Conservation (phyloP, 53 echinoderm and acorn worm genomes). For the Henricia sp. region DNA sequence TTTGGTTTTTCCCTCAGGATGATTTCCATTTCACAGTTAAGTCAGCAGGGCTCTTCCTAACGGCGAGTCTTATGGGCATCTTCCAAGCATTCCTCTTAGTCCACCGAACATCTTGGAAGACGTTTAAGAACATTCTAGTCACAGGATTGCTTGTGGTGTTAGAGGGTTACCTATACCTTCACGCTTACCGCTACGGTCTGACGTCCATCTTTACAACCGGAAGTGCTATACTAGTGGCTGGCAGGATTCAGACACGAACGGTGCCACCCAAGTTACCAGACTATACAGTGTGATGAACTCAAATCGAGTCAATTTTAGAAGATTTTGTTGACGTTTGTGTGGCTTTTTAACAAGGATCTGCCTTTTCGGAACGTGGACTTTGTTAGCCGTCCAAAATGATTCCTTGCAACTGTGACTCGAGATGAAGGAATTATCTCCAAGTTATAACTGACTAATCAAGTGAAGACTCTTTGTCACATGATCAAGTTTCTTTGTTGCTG, state of each 20-base stretch:
- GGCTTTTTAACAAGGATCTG: too few species aligned
- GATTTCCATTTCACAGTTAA: constrained; percentile 37
- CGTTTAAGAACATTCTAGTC: constrained; percentile 52
- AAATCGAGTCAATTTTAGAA: too few species aligned
- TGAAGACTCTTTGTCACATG: too few species aligned
- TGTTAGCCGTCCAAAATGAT: too few species aligned
- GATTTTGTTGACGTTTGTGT: too few species aligned
- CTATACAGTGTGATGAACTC: constrained; percentile 70
- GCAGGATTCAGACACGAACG: constrained; percentile 60
- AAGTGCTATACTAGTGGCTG: constrained; percentile 47
- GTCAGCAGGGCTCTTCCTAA: constrained; percentile 53
- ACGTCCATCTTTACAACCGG: constrained; percentile 63
- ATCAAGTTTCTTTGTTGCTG: too few species aligned
- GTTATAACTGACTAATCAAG: too few species aligned
- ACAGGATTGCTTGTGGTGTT: constrained; percentile 39
- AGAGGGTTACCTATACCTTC: constrained; percentile 66
- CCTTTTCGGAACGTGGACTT: too few species aligned
- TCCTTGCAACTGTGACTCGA: too few species aligned
- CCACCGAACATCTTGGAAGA: constrained; percentile 46
- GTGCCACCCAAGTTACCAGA: constrained; percentile 71
- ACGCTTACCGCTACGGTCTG: constrained; percentile 66
- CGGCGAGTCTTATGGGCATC: constrained; percentile 38
- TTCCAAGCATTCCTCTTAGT: constrained; percentile 62
- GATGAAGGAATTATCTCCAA: too few species aligned
- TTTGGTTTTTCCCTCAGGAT: constrained; percentile 52